Base-by-base conservation (phyloP, 1,140 invertebrate genomes). In the Magallana gigas region DNA sequence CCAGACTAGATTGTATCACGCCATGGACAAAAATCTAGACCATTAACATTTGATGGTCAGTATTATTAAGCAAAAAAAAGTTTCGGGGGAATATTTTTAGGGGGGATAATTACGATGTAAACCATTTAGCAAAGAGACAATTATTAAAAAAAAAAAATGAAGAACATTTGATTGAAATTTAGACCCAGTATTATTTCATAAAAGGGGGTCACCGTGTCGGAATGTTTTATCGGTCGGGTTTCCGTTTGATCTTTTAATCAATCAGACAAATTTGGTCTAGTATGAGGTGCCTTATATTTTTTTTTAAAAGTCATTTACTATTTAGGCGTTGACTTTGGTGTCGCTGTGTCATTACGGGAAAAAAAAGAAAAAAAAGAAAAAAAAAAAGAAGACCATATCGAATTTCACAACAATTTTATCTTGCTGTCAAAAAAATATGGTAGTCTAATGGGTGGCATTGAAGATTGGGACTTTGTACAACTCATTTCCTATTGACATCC, bases 1-100 rank as follows among this genome's bases (percentile, higher is more conserved):
- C 68, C 23, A 76, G 68, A 76, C 68, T 76, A 76, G 68, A 76
- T 76, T 76, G 68, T 76, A 76, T 76, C 68, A 76, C 14, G 9
- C 23, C 8, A 29, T 12, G 68, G 12, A 48, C 36, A 48, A 76
- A 29, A 76, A 76, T 29, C 18, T 76, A 76, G 68, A 76, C 68
- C 68, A 76, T 76, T 76, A 12, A 36, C 14, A 11, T 29, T 18
- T 4, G 23, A 76, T 76, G 68, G 68, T 76, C 68, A 76, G 68
- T 76, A 23, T 23, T 12, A 76, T 29, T 76, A 48, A 18, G 12
- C 18, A 76, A 76, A 76, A 76, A 48, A 48, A 48, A 48, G 36
- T 48, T 48, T 48, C 36, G 36, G 3, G 36, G 36, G 36, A 5
- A 48, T 48, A 48, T 36, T 76, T 12, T 76, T 8, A 29, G 36